Conservation (phyloP, 2,113 vertebrate genomes). For the Boleophthalmus pectinirostris region DNA sequence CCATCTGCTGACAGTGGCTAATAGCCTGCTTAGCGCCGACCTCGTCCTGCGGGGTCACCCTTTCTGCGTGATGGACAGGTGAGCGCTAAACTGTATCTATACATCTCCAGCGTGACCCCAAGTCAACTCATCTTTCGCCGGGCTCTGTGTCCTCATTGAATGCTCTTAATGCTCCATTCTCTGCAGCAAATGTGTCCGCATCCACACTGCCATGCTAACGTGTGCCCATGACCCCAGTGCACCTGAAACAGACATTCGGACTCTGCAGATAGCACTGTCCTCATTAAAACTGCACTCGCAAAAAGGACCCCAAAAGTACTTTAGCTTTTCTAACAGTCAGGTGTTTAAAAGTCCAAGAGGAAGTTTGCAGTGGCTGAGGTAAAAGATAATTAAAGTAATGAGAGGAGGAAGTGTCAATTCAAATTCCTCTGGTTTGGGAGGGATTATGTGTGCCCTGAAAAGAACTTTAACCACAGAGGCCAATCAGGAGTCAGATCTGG, state of each 20-base stretch:
- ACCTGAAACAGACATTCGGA: conserved; percentile 18
- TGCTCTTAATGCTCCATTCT: background rate
- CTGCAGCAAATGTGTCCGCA: background rate
- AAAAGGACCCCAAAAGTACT: conserved; percentile 20
- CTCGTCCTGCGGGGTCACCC: conserved; percentile 51
- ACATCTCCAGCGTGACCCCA: conserved; percentile 49
- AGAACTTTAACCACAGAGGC: conserved; percentile 28
- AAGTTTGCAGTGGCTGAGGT: conserved; percentile 40
- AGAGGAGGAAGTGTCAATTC: conserved; percentile 25
- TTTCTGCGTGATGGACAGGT: conserved; percentile 41
- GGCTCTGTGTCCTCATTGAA: conserved; percentile 25
- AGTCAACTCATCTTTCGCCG: conserved; percentile 34
- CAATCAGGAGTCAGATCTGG: conserved; percentile 36
- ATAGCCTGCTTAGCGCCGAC: conserved; percentile 60
- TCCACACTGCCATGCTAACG: background rate
- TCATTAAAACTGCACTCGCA: conserved; percentile 26
- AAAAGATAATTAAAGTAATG: conserved; percentile 59
- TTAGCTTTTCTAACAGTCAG: conserved; percentile 31
- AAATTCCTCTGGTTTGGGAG: conserved; percentile 39
- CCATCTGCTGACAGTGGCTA: conserved; percentile 55
- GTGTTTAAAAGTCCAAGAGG: conserved; percentile 30
- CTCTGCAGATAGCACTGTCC: conserved; percentile 21
- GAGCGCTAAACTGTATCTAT: conserved; percentile 53
- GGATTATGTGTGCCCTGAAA: conserved; percentile 38
- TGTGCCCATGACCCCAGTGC: conserved; percentile 5